Evolutionary conservation across 2,888 invertebrate species (phyloP), one percentile per base, ranked within the genome.

Genomic region (Cephus runcator): DNA sequence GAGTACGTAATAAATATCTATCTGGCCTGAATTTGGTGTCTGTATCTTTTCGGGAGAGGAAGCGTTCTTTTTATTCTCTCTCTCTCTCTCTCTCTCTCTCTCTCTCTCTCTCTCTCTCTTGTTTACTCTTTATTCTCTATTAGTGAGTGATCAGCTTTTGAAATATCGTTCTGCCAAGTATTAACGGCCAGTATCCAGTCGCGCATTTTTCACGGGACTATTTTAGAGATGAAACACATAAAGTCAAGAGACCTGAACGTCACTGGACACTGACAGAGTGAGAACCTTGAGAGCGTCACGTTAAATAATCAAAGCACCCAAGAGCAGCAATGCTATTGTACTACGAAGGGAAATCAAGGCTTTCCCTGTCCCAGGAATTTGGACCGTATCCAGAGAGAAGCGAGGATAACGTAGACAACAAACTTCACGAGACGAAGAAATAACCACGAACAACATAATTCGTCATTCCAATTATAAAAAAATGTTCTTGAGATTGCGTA

Each of bases 371-470:
- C 33, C 40, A 68, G 71, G 75, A 77, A 33, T 69, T 77, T 75
- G 23, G 34, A 75, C 71, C 56, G 74, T 34, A 82, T 81, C 81
- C 81, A 81, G 83, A 71, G 75, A 75, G 69, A 75, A 77, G 74
- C 74, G 35, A 74, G 31, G 31, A 40, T 40, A 40, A 15, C 23
- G 56, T 56, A 56, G 56, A 56, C 23, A 56, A 15, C 4, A 23
- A 56, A 23, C 9, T 56, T 56, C 9, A 56, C 23, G 56, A 56
- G 23, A 1, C 23, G 23, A 23, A 6, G 6, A 56, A 56, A 56
- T 56, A 56, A 56, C 2, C 9, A 9, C 56, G 9, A 56, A 23
- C 40, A 56, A 6, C 56, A 9, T 23, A 9, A 56, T 56, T 56
- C 23, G 23, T 56, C 23, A 2, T 56, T 56, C 23, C 23, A 23